Percentiles rank a stretch among this genome's conserved stretches.
Evolutionary conservation across 2,888 invertebrate genomes (phyloP).

Genomic region (Ectemnius continuus): DNA sequence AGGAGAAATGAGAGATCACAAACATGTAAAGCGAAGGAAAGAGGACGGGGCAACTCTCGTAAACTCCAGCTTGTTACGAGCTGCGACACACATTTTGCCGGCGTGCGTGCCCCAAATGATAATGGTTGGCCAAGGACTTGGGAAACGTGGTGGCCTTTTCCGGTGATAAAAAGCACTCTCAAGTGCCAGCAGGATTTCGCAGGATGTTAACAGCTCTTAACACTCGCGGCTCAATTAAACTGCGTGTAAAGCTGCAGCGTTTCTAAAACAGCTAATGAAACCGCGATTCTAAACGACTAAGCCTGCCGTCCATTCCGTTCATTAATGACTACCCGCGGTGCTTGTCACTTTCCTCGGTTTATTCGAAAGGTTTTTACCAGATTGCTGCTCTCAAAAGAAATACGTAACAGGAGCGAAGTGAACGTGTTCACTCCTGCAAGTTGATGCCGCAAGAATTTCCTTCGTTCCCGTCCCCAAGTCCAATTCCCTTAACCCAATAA

Average conservation of each 20-base stretch:
- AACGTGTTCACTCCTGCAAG: too few species aligned
- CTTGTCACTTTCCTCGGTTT: too few species aligned
- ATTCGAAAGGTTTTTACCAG: too few species aligned
- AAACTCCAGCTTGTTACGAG: background rate
- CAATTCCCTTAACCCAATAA: background rate
- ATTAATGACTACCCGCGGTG: too few species aligned
- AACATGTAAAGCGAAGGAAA: background rate
- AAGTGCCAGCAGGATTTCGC: slow-evolving; percentile 7
- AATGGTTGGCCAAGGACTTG: slow-evolving; percentile 52
- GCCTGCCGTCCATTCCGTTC: too few species aligned
- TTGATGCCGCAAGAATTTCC: background rate
- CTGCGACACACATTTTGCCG: slow-evolving; percentile 12
- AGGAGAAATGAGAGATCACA: too few species aligned
- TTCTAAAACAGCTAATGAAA: too few species aligned
- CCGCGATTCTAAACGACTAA: too few species aligned
- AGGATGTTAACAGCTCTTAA: background rate
- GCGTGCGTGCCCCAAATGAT: slow-evolving; percentile 52
- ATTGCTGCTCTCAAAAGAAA: too few species aligned
- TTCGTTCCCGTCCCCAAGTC: background rate
- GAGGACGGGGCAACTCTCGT: background rate
- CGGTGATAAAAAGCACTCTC: slow-evolving; percentile 46
- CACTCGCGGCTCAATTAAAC: too few species aligned
- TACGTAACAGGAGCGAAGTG: too few species aligned
- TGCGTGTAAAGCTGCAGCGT: too few species aligned
- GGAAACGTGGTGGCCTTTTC: slow-evolving; percentile 51